phyloP scores from a whole-genome alignment of 2,888 invertebrate genomes.

The Agrotis segetum region DNA sequence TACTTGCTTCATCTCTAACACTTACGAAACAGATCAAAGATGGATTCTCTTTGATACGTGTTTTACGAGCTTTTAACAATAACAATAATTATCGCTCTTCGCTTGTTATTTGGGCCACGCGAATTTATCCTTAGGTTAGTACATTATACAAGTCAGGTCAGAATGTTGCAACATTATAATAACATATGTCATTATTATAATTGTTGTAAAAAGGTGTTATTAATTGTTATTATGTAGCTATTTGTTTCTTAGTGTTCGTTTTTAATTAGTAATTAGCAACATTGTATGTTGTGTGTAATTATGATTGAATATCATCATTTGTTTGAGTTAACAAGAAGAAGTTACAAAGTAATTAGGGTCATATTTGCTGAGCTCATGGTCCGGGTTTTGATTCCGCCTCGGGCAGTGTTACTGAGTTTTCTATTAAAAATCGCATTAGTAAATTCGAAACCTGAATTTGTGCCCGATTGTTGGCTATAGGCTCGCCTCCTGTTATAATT shows the following conservation, averaged over 20 bases:
- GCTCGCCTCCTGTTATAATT: not conserved
- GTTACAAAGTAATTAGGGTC: no score
- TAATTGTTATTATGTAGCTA: slow-evolving; percentile 31
- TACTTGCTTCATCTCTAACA: slow-evolving; percentile 62
- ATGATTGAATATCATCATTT: not conserved
- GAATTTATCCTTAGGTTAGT: slow-evolving; percentile 59
- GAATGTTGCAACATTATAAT: slow-evolving; percentile 64
- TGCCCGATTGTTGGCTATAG: not conserved
- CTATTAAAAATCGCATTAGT: not conserved
- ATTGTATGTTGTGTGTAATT: slow-evolving; percentile 38
- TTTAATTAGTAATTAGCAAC: slow-evolving; percentile 54
- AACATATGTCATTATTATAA: slow-evolving; percentile 63
- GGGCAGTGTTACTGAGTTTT: not conserved
- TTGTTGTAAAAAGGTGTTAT: slow-evolving; percentile 53
- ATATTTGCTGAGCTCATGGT: not conserved
- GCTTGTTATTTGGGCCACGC: slow-evolving; percentile 60
- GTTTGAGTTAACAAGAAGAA: not conserved
- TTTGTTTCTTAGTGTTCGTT: slow-evolving; percentile 28
- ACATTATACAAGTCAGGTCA: slow-evolving; percentile 60
- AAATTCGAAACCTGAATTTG: not conserved
- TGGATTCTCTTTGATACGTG: slow-evolving; percentile 61
- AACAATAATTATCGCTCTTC: slow-evolving; percentile 62
- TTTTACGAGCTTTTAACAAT: slow-evolving; percentile 65
- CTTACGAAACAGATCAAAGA: slow-evolving; percentile 67
- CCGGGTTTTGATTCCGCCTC: not conserved